These are phyloP conservation scores for Ernsta delagoae DNA, from an alignment of 2,888 invertebrate genomes.

Conservation along the genomic window DNA sequence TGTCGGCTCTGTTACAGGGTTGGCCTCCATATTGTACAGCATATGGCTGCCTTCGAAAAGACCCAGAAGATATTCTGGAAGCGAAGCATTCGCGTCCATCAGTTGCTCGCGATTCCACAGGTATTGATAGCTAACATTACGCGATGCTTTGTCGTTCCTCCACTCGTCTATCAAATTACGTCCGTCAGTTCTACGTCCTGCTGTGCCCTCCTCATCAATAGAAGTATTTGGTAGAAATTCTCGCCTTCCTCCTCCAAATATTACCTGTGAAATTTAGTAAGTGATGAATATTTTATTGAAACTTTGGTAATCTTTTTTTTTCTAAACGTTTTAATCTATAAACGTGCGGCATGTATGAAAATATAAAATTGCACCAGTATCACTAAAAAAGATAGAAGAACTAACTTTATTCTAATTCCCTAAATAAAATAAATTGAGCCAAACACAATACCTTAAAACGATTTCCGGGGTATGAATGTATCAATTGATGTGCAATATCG, in stretches of 20 bases:
- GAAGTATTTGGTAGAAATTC: conserved; percentile 85
- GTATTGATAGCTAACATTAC: conserved; percentile 71
- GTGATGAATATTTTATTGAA: neutral
- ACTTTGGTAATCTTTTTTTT: no score
- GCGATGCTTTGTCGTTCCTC: conserved; percentile 74
- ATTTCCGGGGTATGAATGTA: conserved; percentile 86
- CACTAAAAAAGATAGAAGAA: no score
- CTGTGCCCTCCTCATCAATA: conserved; percentile 78
- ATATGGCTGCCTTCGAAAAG: conserved; percentile 86
- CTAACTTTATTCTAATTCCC: no score
- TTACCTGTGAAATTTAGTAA: conserved; percentile 72
- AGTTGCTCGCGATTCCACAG: conserved; percentile 86
- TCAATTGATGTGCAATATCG: conserved; percentile 89
- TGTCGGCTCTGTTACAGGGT: conserved; percentile 49
- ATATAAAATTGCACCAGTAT: no score
- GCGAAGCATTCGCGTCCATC: conserved; percentile 57
- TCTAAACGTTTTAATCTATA: no score
- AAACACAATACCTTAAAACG: conserved; percentile 87
- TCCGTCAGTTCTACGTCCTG: conserved; percentile 82
- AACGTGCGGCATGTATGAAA: no score
- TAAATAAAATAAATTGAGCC: no score
- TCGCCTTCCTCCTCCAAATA: conserved; percentile 89
- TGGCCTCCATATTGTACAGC: conserved; percentile 86
- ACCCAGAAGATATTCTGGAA: conserved; percentile 86
- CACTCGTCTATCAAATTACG: conserved; percentile 88